Percentiles rank a stretch among this genome's conserved stretches.
phyloP scores from a whole-genome alignment of 2,888 invertebrate genomes.

The Nephrocerus scutellatus region DNA sequence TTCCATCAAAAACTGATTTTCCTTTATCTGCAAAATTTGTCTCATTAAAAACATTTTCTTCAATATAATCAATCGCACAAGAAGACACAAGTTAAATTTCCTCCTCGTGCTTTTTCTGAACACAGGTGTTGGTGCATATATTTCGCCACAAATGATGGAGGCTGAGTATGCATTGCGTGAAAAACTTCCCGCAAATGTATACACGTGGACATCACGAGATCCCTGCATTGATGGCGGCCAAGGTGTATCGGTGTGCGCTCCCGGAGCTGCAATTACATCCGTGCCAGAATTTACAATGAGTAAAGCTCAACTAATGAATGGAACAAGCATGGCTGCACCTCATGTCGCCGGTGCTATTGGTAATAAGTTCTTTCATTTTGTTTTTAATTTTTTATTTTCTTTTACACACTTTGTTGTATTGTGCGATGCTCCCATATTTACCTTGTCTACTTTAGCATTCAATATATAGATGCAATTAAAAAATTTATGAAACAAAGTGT shows the following conservation, averaged over 20 bases:
- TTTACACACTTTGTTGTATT: constrained; percentile 3
- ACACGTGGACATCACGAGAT: constrained; percentile 86
- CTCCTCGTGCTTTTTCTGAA: too few species aligned
- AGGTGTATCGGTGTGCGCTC: constrained; percentile 86
- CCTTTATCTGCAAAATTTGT: not conserved
- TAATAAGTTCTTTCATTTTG: constrained; percentile 15
- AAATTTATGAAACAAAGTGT: too few species aligned
- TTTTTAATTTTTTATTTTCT: not conserved
- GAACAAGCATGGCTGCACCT: constrained; percentile 97
- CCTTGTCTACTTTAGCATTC: not conserved
- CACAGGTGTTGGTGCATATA: constrained; percentile 92
- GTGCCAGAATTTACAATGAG: constrained; percentile 87
- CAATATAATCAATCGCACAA: not conserved
- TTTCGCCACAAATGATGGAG: constrained; percentile 95
- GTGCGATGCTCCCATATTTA: constrained; percentile 46
- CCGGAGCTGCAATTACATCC: constrained; percentile 89
- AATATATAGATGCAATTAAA: too few species aligned
- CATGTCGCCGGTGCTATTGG: constrained; percentile 87
- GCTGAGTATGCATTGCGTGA: constrained; percentile 89
- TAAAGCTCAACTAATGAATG: constrained; percentile 87
- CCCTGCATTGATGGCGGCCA: constrained; percentile 82
- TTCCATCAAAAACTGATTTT: not conserved
- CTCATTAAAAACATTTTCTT: not conserved
- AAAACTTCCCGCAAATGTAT: constrained; percentile 76
- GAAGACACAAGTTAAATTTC: too few species aligned